Evolutionary conservation across 2,113 vertebrate species (phyloP).

Genomic region (Hyla sarda): DNA sequence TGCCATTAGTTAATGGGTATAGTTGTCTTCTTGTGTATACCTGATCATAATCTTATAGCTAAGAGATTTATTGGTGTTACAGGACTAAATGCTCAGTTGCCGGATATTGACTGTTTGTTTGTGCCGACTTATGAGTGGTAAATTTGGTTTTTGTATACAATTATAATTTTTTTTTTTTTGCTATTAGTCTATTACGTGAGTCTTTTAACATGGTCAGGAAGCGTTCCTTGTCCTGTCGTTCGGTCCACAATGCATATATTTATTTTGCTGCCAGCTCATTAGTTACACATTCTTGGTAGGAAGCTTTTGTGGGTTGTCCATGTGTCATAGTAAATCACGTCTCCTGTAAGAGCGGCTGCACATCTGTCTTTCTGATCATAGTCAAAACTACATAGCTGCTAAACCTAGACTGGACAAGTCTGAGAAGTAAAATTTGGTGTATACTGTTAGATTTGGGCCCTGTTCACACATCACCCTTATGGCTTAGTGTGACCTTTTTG

Average conservation of each 20-base stretch:
- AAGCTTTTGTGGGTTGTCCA: constrained; percentile 25
- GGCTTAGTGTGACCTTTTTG: neutral
- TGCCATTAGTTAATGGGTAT: no score
- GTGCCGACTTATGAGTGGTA: neutral
- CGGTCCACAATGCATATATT: neutral
- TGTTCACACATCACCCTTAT: neutral
- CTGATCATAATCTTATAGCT: no score
- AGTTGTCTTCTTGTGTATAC: no score
- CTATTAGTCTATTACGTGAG: neutral
- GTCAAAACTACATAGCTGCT: neutral
- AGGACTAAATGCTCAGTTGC: neutral
- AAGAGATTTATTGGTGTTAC: neutral
- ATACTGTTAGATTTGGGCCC: neutral
- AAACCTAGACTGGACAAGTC: neutral
- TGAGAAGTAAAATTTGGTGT: neutral
- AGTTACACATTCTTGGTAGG: constrained; percentile 45
- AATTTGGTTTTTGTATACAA: neutral
- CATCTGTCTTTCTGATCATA: constrained; percentile 45
- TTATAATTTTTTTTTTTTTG: neutral
- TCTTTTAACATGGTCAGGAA: neutral
- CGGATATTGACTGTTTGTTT: neutral
- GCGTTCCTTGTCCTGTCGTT: neutral
- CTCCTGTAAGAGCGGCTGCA: constrained; percentile 2
- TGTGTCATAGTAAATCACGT: constrained; percentile 47
- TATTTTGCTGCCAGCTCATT: constrained; percentile 44